Percentiles rank a stretch among this genome's conserved stretches.
These are phyloP conservation scores for Corythornis leucogaster DNA, from an alignment of 2,797 vertebrate species.

Conservation along the genomic window DNA sequence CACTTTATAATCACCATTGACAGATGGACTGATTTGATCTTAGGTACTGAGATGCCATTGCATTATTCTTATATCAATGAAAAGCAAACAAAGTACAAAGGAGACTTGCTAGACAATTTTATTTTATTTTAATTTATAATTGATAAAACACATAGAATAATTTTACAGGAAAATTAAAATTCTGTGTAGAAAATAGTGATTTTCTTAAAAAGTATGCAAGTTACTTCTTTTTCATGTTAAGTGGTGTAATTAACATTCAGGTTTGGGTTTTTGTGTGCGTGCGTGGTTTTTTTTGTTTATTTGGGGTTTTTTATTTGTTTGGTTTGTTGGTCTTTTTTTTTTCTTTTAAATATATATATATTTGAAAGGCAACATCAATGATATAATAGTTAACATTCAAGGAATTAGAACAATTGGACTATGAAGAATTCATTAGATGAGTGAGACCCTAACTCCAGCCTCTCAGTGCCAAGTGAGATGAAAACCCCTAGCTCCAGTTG, in stretches of 20 bases:
- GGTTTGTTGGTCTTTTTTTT: too few relatives aligned
- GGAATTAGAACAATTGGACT: neutral
- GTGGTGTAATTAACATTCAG: neutral
- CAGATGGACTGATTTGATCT: neutral
- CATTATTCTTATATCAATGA: neutral
- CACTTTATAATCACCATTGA: neutral
- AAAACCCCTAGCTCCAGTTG: neutral
- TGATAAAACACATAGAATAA: constrained; percentile 22
- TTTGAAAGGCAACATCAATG: neutral
- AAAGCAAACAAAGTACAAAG: neutral
- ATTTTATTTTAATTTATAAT: constrained; percentile 5
- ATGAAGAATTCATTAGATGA: neutral
- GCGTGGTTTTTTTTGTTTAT: too few relatives aligned
- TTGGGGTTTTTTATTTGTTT: too few relatives aligned
- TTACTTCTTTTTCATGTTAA: neutral
- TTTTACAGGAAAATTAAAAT: constrained; percentile 33
- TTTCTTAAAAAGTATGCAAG: neutral
- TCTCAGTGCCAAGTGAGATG: neutral
- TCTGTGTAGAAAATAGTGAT: neutral
- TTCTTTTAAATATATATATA: too few relatives aligned
- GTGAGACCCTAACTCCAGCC: neutral
- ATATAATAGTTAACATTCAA: neutral
- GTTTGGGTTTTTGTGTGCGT: too few relatives aligned
- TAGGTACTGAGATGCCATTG: neutral
- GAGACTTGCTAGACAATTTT: neutral